Evolutionary conservation across 2,113 vertebrate genomes (phyloP).

Genomic region (Prochilodus magdalenae): DNA sequence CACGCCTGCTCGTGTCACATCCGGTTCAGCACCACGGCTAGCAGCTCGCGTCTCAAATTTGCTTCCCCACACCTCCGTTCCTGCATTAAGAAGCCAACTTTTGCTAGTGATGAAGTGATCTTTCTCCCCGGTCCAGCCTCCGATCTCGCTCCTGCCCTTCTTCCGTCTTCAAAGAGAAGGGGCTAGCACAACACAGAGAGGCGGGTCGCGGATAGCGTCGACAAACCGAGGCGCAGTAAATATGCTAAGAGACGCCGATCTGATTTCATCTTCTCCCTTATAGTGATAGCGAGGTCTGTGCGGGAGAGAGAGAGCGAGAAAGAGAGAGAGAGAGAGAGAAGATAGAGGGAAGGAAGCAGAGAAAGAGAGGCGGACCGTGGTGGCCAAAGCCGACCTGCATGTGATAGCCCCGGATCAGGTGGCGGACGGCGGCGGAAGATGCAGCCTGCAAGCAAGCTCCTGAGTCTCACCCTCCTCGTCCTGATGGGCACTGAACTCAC

Average conservation of each 20-base stretch:
- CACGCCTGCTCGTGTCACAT: slow-evolving; percentile 85
- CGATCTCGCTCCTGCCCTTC: slow-evolving; percentile 47
- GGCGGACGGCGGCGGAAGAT: slow-evolving; percentile 74
- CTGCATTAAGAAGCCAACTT: slow-evolving; percentile 75
- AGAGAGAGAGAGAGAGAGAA: slow-evolving; percentile 54
- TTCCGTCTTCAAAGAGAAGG: slow-evolving; percentile 27
- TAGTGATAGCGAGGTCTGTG: slow-evolving; percentile 72
- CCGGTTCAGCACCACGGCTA: slow-evolving; percentile 72
- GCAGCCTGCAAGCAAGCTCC: slow-evolving; percentile 85
- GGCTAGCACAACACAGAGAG: slow-evolving; percentile 59
- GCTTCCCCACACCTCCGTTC: slow-evolving; percentile 58
- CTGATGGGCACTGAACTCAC: slow-evolving; percentile 90
- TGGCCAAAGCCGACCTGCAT: slow-evolving; percentile 61
- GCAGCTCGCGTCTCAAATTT: slow-evolving; percentile 67
- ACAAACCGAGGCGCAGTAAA: slow-evolving; percentile 75
- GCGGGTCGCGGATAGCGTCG: slow-evolving; percentile 53
- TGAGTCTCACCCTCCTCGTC: slow-evolving; percentile 84
- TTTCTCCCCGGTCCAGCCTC: slow-evolving; percentile 54
- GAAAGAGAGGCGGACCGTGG: slow-evolving; percentile 41
- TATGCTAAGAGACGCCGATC: slow-evolving; percentile 82
- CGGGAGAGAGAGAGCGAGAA: slow-evolving; percentile 54
- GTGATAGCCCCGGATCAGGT: slow-evolving; percentile 73
- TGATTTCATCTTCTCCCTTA: slow-evolving; percentile 73
- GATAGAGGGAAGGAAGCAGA: neutral
- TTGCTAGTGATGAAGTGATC: slow-evolving; percentile 73